Conservation (phyloP, 1,140 invertebrate species). For the Conus ventricosus region DNA sequence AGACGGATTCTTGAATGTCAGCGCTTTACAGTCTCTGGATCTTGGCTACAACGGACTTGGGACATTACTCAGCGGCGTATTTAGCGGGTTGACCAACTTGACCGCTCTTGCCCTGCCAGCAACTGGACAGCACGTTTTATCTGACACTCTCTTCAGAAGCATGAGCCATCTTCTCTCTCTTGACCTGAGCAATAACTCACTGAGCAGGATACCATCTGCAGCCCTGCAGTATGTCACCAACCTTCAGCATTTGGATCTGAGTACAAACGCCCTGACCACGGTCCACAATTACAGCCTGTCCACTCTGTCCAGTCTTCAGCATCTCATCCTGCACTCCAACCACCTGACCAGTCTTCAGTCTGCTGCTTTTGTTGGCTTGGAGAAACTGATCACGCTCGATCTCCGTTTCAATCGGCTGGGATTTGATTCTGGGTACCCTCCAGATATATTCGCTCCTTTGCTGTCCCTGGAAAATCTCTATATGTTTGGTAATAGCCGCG, state of each 20-base stretch:
- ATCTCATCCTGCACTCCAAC: not conserved
- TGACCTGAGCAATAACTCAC: not conserved
- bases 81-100: not conserved
- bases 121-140: not conserved
- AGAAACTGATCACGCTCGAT: not conserved
- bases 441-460: constrained; percentile 1
- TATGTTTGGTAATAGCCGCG: not conserved
- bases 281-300: constrained; percentile 5
- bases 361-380: not conserved
- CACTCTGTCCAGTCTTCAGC: not conserved
- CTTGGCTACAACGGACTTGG: not conserved
- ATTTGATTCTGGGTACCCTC: not conserved
- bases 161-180: not conserved
- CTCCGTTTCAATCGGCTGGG: not conserved
- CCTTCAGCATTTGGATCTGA: not conserved
- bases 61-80: not conserved
- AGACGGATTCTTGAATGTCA: not conserved
- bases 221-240: not conserved
- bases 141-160: not conserved
- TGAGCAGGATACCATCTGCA: not conserved
- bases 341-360: not conserved
- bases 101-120: not conserved
- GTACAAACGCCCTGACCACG: not conserved
- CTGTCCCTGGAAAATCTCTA: not conserved
- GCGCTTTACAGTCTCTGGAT: not conserved